Base-by-base conservation (phyloP, 2,888 invertebrate genomes). In the Eilema depressum region DNA sequence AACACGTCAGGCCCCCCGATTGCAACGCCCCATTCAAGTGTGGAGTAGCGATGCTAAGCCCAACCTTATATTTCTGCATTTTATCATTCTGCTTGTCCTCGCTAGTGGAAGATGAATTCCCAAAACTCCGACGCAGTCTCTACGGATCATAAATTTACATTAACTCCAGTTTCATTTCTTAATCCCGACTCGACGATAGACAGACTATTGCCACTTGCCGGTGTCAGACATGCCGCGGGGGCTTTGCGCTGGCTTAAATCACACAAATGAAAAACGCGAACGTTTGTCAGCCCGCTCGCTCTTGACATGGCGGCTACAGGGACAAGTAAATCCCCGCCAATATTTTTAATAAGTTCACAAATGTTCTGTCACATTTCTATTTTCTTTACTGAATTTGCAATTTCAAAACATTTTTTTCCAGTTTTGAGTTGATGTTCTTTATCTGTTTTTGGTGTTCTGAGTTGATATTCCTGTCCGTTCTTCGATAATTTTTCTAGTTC, bases 221-320 rank as follows among this genome's bases (percentile, higher is more conserved):
- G 53, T 53, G 53, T 53, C 53, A 53, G 53, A 53, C 7, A 47
- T 10, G 53, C 8, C n/a, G 10, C 53, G n/a, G 20, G 53, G 53
- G 53, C 53, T 53, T n/a, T 53, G 53, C n/a, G 53, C 20, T n/a
- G 53, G 53, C 53, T 53, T 53, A 53, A 53, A 53, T 53, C 53
- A n/a, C 53, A 53, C 53, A 53, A 53, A 53, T 53, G 53, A 53
- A 53, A 53, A 53, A 53, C 3, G 53, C n/a, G 20, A 20, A 1
- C 53, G 10, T 20, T 0, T n/a, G n/a, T 8, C 53, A 53, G 53
- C 10, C 47, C 8, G 20, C 53, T 47, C 47, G n/a, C 20, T 20
- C 53, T 47, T 7, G 47, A 47, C 47, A 20, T 7, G 47, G 12
- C 12, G n/a, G 0, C 53, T 53, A 53, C 53, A 53, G 53, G 10